A percentile compares a stretch with the other conserved stretches of the same genome.
Evolutionary conservation across 2,888 invertebrate genomes (phyloP).

Genomic region (Acanthacorydalis orientalis): DNA sequence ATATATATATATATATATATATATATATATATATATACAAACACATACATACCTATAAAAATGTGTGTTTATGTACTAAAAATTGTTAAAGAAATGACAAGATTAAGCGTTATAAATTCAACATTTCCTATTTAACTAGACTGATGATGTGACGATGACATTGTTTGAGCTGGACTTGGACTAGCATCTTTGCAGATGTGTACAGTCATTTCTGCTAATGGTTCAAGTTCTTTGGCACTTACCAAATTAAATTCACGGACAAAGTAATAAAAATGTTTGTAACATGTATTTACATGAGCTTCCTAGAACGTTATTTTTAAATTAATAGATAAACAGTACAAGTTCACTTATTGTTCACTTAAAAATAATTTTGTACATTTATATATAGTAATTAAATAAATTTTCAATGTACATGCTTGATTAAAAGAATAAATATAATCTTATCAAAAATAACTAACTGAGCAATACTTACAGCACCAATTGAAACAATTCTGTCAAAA

Average conservation of each 20-base stretch:
- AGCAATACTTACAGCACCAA: constrained; percentile 58
- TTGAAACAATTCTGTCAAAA: constrained; percentile 72
- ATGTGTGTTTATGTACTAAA: too few relatives aligned
- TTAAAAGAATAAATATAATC: too few relatives aligned
- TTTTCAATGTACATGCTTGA: too few relatives aligned
- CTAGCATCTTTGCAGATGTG: constrained; percentile 45
- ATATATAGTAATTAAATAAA: too few relatives aligned
- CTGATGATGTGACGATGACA: not conserved
- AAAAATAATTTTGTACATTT: not conserved
- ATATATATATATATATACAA: not conserved
- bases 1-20: not conserved
- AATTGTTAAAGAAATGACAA: too few relatives aligned
- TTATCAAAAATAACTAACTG: too few relatives aligned
- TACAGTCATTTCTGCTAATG: constrained; percentile 58
- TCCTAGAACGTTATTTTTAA: constrained; percentile 37
- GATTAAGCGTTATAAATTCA: not conserved
- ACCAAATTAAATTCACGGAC: constrained; percentile 74
- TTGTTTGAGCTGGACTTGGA: not conserved
- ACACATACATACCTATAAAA: not conserved
- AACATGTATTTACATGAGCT: constrained; percentile 85
- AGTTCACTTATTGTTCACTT: not conserved
- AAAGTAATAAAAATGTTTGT: constrained; percentile 89
- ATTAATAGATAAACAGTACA: constrained; percentile 3
- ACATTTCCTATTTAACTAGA: not conserved
- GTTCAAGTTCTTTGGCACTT: constrained; percentile 69